Evolutionary conservation across 2,888 invertebrate species (phyloP), one percentile per base, ranked within the genome.

Genomic region (Epistrophe eligans): DNA sequence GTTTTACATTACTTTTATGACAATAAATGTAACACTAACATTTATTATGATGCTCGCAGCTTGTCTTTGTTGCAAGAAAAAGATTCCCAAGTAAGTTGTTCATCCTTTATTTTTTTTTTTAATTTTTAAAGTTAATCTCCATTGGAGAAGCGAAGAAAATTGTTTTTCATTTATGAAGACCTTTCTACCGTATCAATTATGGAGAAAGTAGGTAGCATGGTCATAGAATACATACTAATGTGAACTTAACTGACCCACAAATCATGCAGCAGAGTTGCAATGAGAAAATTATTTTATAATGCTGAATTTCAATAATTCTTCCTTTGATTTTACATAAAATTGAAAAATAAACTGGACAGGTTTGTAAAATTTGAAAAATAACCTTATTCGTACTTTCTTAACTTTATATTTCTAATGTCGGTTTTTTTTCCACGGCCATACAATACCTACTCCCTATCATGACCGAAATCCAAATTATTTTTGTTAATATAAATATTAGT

Each of bases 21-120:
- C 93, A 71, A 89, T 92, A 58, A 92, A 91, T 90, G 85, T 93
- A 76, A 91, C 92, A 60, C 74, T 92, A 66, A 90, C 92, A 43
- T 92, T 94, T 64, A 92, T 94, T 77, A 94, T 94, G 80, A 93
- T 94, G 90, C 93, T 96, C 89, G 94, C 95, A 85, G 94, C 95
- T 89, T 96, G 96, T 92, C 95, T 96, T 89, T 96, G 96, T 91
- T 96, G 96, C 93, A 95, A 95, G 90, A 95, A 95, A 90, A 95
- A 95, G 90, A 94, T 95, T 90, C 96, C 95, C 91, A 96, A 96
- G 96, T 96, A 94, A 95, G 92, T 92, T 73, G 10, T n/a, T 28
- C n/a, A 52, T 55, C 55, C 38, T n/a, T 40, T 32, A 17, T 40
- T n/a, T 38, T 19, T 48, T 57, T 15, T 11, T 17, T 38, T n/a